phyloP scores from a whole-genome alignment of 2,113 vertebrate species.

The Fregetta grallaria region DNA sequence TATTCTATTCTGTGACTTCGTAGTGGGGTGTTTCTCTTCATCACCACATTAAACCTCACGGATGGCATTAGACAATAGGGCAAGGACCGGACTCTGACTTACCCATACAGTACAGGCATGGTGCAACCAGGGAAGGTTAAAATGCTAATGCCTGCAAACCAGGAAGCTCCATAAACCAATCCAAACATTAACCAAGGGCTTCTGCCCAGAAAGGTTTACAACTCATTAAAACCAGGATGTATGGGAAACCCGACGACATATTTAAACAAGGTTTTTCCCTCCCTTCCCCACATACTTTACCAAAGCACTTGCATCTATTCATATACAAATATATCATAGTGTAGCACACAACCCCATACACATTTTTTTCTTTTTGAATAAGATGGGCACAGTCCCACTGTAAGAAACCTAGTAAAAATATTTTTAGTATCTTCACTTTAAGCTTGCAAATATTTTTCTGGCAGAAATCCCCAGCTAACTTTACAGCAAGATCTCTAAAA shows the following conservation, averaged over 20 bases:
- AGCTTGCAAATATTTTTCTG: conserved; percentile 10
- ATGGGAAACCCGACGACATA: neutral
- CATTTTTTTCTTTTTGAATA: neutral
- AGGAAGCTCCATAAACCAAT: neutral
- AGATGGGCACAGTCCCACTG: neutral
- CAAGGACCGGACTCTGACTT: neutral
- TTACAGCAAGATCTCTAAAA: conserved; percentile 41
- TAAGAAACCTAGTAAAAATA: conserved; percentile 3
- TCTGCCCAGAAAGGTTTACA: neutral
- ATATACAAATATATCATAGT: neutral
- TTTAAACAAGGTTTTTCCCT: neutral
- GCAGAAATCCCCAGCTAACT: conserved; percentile 6
- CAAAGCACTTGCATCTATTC: neutral
- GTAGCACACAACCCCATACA: neutral
- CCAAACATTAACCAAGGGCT: neutral
- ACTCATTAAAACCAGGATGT: neutral
- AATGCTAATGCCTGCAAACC: neutral
- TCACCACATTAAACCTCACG: neutral
- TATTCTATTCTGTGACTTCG: too few species aligned
- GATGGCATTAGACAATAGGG: neutral
- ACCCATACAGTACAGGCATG: neutral
- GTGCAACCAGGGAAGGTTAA: neutral
- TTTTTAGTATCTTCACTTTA: neutral
- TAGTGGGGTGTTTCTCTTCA: neutral
- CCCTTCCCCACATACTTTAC: neutral